Conservation (phyloP, 2,113 vertebrate species). For the Genyomyrus donnyi region DNA sequence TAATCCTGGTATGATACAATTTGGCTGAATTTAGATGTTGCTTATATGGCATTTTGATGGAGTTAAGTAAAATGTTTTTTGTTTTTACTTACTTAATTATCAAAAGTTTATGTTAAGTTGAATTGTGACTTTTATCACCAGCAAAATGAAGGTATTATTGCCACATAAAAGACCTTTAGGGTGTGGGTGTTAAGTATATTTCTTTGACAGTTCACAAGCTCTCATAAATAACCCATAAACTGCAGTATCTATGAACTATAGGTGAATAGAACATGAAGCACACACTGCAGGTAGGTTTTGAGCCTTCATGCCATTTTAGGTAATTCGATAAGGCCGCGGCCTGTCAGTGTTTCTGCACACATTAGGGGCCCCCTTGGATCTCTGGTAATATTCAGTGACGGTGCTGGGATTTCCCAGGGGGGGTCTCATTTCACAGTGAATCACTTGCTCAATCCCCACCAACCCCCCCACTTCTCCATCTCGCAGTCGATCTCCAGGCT, state of each 20-base stretch:
- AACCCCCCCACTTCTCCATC: neutral
- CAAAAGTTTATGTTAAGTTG: neutral
- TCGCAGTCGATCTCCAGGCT: neutral
- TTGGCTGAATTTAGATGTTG: neutral
- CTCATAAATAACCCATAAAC: neutral
- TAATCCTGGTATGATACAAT: neutral
- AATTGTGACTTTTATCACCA: neutral
- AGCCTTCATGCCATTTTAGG: neutral
- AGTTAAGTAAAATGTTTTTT: neutral
- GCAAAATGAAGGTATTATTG: neutral
- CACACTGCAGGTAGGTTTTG: neutral
- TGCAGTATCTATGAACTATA: neutral
- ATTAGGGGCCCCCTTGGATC: neutral
- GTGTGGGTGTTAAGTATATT: neutral
- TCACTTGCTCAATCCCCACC: neutral
- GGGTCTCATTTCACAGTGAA: slow-evolving; percentile 5
- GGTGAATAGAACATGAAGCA: neutral
- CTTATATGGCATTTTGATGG: neutral
- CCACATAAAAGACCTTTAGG: neutral
- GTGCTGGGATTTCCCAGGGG: neutral
- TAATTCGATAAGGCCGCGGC: neutral
- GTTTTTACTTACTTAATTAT: neutral
- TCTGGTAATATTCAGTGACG: neutral
- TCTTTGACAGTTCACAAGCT: neutral
- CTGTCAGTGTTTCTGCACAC: neutral